Evolutionary conservation across 1,140 invertebrate species (phyloP), one percentile per base, ranked within the genome.

Genomic region (Antheraea pernyi): DNA sequence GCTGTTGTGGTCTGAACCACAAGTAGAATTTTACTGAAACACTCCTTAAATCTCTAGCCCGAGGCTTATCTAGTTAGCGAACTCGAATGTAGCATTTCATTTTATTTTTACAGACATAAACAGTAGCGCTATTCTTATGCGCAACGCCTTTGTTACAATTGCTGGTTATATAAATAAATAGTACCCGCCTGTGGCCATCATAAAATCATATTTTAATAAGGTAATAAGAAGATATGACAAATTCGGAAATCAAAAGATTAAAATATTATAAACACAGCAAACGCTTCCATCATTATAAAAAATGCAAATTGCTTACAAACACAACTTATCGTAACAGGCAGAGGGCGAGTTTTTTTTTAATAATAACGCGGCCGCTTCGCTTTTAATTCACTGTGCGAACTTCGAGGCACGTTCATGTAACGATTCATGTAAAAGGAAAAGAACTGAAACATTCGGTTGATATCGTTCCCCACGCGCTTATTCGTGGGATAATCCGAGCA

Each of bases 391-490:
- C 64, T 19, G 42, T 19, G 19, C 19, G 39, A 19, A 65, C n/a
- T 19, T 19, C 19, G n/a, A 18, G 42, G 64, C 64, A 65, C 64
- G 64, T 65, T 53, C 42, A n/a, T 64, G 62, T 64, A 64, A 64
- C 62, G 62, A 64, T 39, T 64, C 62, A 65, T 22, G 39, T 65
- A 53, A 65, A 65, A 19, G 19, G 64, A 65, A 65, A 42, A 65
- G 42, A 48, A 53, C 37, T 6, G 39, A 42, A 65, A 22, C 39
- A 48, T 65, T 53, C 42, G 42, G 30, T 65, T 65, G 37, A 48
- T 65, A 65, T 65, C 64, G 46, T 48, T 11, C 64, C 64, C 39
- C 7, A 22, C 37, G 42, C 64, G 64, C 11, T 65, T 65, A 48
- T 65, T 42, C 42, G 39, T 8, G 19, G 18, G 61, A 48, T 48